These are phyloP conservation scores for Sus scrofa DNA, from an alignment of 2,113 vertebrate genomes.

Conservation along the genomic window T2T-Sscrofa CM000813.6:19854001-19854500, in stretches of 20 bases:
- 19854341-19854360: not conserved
- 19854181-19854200: not conserved
- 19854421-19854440: not conserved
- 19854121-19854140: no score
- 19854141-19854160: not conserved
- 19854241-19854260: not conserved
- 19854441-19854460: not conserved
- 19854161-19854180: conserved; percentile 15
- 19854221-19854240: not conserved
- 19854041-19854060: not conserved
- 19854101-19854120: not conserved
- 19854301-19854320: not conserved
- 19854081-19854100: not conserved
- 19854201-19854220: not conserved
- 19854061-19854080: not conserved
- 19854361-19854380: not conserved
- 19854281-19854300: not conserved
- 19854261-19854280: not conserved
- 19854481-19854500: not conserved
- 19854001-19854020: not conserved
- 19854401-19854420: not conserved
- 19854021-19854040: not conserved
- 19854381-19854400: not conserved
- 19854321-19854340: not conserved
- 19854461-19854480: not conserved